Conservation (phyloP, 2,797 vertebrate genomes). For the Aphelocoma californica region DNA sequence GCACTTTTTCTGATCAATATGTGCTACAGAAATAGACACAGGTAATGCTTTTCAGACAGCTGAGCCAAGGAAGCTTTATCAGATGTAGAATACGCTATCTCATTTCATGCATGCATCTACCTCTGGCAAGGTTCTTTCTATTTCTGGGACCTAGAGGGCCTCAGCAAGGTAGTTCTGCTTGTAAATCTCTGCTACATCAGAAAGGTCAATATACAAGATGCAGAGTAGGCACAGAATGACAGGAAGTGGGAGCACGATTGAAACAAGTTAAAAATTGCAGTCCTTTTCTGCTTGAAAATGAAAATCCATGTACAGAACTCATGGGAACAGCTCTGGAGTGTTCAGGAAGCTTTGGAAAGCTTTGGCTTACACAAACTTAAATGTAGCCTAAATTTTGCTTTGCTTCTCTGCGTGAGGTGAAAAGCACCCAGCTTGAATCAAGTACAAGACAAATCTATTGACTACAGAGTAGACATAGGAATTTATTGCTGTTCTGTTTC, state of each 20-base stretch:
- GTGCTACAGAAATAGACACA: slow-evolving; percentile 39
- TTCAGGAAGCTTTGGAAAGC: slow-evolving; percentile 33
- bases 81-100: slow-evolving; percentile 56
- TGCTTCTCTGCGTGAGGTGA: neutral
- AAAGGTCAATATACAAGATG: slow-evolving; percentile 61
- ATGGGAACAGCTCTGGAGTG: neutral
- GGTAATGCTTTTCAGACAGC: slow-evolving; percentile 40
- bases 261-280: slow-evolving; percentile 23
- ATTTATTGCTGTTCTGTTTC: slow-evolving; percentile 42
- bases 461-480: neutral
- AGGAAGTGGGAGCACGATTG: slow-evolving; percentile 5
- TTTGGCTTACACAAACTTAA: neutral
- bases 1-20: slow-evolving; percentile 27
- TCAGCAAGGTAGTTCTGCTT: slow-evolving; percentile 28
- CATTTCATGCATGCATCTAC: slow-evolving; percentile 46
- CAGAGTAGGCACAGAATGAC: slow-evolving; percentile 10
- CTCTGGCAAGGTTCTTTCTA: slow-evolving; percentile 58
- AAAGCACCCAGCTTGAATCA: slow-evolving; percentile 11
- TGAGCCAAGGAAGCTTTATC: slow-evolving; percentile 43
- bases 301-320: slow-evolving; percentile 8
- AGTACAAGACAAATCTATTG: slow-evolving; percentile 33
- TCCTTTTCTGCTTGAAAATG: slow-evolving; percentile 18
- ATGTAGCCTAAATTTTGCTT: slow-evolving; percentile 23
- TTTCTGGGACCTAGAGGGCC: slow-evolving; percentile 45
- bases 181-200: slow-evolving; percentile 56